phyloP scores from a whole-genome alignment of 2,113 vertebrate species.

The Pagrus major region DNA sequence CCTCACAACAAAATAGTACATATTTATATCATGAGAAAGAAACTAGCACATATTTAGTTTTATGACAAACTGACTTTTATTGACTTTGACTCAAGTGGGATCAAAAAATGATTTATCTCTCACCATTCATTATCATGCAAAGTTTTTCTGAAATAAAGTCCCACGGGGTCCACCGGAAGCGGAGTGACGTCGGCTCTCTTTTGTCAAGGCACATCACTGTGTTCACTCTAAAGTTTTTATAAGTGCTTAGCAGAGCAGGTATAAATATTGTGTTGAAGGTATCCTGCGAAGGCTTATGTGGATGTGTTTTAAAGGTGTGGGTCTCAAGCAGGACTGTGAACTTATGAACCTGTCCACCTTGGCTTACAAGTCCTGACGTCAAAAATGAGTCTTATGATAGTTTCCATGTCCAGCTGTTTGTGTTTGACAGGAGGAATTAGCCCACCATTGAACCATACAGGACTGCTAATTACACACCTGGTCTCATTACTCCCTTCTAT shows the following conservation, averaged over 20 bases:
- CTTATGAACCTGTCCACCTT: constrained; percentile 21
- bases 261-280: background rate
- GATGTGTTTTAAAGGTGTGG: background rate
- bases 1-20: no score
- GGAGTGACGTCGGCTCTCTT: no score
- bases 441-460: constrained; percentile 23
- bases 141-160: no score
- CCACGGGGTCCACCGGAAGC: no score
- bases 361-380: constrained; percentile 18
- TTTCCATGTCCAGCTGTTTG: constrained; percentile 36
- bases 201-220: no score
- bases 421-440: constrained; percentile 54
- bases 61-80: no score
- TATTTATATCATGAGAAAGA: no score
- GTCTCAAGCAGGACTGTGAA: constrained; percentile 27
- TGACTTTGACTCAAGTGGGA: no score
- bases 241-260: background rate
- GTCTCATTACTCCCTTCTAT: constrained; percentile 32
- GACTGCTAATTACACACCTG: constrained; percentile 19
- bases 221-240: no score
- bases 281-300: background rate
- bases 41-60: no score
- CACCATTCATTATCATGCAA: no score
- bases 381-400: constrained; percentile 31
- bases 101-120: no score